Base-by-base conservation (phyloP, 1,140 invertebrate species). In the Pseudomyrmex gracilis region DNA sequence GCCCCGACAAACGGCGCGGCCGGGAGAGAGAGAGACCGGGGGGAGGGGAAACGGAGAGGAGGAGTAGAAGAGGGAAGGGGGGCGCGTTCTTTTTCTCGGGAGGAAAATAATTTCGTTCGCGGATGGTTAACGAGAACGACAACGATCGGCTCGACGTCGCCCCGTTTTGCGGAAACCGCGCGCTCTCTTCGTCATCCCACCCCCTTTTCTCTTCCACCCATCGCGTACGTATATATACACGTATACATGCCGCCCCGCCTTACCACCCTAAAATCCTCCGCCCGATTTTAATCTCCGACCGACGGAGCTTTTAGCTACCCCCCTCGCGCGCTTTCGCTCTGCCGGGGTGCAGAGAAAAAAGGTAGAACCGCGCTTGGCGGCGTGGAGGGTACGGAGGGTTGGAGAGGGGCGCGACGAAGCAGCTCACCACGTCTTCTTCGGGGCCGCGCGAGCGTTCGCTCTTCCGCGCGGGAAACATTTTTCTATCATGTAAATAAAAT, bases 401-500 rank as follows among this genome's bases (percentile, higher is more conserved):
- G 49, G 73, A 45, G 43, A 17, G 58, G 58, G 24, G 7, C 9
- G 60, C 8, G 64, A 68, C 20, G 78, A 24, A 55, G 12, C 45
- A 55, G 22, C 9, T 43, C 53, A 70, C 24, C 66, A 70, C 66
- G 70, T 63, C 66, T 82, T 61, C 85, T 49, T 47, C 61, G 61
- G 61, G 24, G 66, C 53, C 24, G 49, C 45, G 43, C 53, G 47
- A 20, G 61, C 17, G 47, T 15, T 24, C 77, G 77, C 78, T 70
- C 78, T 82, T 73, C 63, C 66, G 55, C 67, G 57, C 73, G 49
- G 77, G 49, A 63, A 80, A 83, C 83, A 47, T 84, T 87, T 84
- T 84, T 76, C 68, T 51, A 24, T 43, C 64, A 61, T 66, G 76
- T 82, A 87, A 88, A 88, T 88, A 87, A 87, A 73, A 87, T 85